phyloP scores from a whole-genome alignment of 2,888 invertebrate species.

The Drosophila diplacantha region DNA sequence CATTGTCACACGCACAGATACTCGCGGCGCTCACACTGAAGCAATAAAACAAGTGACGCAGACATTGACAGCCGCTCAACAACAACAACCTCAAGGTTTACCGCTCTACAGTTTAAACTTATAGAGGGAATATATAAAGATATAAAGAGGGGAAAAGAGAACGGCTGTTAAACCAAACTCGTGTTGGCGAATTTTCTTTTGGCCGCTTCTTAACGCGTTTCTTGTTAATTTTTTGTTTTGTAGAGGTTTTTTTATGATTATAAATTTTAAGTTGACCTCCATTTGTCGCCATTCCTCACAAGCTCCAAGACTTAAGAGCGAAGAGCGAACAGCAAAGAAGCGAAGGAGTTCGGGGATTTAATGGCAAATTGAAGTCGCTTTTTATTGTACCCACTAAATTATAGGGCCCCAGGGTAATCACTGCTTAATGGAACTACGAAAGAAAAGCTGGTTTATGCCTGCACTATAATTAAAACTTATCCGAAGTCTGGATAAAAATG shows the following conservation, averaged over 20 bases:
- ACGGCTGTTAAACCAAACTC: slow-evolving; percentile 13
- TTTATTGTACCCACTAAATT: slow-evolving; percentile 4
- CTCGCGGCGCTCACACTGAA: slow-evolving; percentile 33
- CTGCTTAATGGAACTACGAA: background rate
- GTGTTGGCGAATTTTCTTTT: slow-evolving; percentile 56
- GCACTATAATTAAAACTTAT: background rate
- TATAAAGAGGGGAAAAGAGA: slow-evolving; percentile 11
- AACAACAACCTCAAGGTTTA: slow-evolving; percentile 58
- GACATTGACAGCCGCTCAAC: slow-evolving; percentile 49
- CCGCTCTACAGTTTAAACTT: slow-evolving; percentile 28
- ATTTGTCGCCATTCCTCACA: slow-evolving; percentile 47
- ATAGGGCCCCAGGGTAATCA: slow-evolving; percentile 2
- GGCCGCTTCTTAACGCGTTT: slow-evolving; percentile 42
- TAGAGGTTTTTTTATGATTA: slow-evolving; percentile 19
- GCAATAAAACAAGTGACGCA: slow-evolving; percentile 57
- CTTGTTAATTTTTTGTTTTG: slow-evolving; percentile 15
- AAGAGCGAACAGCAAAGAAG: background rate
- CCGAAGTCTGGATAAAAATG: background rate
- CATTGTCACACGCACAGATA: slow-evolving; percentile 58
- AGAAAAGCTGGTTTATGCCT: background rate
- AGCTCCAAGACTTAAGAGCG: slow-evolving; percentile 1
- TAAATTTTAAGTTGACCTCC: slow-evolving; percentile 56
- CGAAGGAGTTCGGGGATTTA: slow-evolving; percentile 6
- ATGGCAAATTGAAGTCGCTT: slow-evolving; percentile 3
- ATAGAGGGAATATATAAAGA: background rate